Evolutionary conservation across 2,113 vertebrate genomes (phyloP), one percentile per base, ranked within the genome.

Genomic region (Cyanoderma ruficeps): DNA sequence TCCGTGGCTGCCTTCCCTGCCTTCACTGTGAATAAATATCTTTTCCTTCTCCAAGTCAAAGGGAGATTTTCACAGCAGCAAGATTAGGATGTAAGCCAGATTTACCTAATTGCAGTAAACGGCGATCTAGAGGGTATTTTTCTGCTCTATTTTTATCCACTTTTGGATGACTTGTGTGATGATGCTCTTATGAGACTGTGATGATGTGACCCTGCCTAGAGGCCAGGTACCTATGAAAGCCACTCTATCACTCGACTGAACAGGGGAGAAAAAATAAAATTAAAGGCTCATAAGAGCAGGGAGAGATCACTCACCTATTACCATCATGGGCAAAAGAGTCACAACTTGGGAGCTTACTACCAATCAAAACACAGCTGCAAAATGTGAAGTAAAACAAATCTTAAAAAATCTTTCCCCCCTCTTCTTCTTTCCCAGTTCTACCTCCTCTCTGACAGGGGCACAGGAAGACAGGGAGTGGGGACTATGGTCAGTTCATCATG

Each of bases 401-500:
- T 24, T 75, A 21, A 59, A 67, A 65, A n/a, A 17, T 20, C 5
- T 59, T 72, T 81, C 4, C 20, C 15, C 12, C 2, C 18, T 7
- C 19, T 52, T 13, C 28, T 22, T 67, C 27, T 33, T 74, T 50
- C 18, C 8, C 37, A 46, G 37, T 6, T 74, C 7, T 52, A 20
- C 27, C 4, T 28, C 5, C 25, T 57, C 44, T 21, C 52, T 52
- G 15, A 25, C 23, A 78, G 14, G 19, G 35, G 33, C 16, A 27
- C 5, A 24, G 7, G 18, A 42, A 50, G 33, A 52, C 12, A 41
- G 11, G 5, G 11, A 67, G n/a, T 28, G 27, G 27, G 12, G 19
- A 35, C n/a, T 56, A 12, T 1, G 0, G 20, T 27, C 21, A 30
- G 21, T 41, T 87, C 11, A 42, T 27, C 7, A 15, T 0, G 1